A percentile compares a stretch with the other conserved stretches of the same genome.
These are phyloP conservation scores for Crepidodera aurea DNA, from an alignment of 2,888 invertebrate genomes.

Conservation along the genomic window DNA sequence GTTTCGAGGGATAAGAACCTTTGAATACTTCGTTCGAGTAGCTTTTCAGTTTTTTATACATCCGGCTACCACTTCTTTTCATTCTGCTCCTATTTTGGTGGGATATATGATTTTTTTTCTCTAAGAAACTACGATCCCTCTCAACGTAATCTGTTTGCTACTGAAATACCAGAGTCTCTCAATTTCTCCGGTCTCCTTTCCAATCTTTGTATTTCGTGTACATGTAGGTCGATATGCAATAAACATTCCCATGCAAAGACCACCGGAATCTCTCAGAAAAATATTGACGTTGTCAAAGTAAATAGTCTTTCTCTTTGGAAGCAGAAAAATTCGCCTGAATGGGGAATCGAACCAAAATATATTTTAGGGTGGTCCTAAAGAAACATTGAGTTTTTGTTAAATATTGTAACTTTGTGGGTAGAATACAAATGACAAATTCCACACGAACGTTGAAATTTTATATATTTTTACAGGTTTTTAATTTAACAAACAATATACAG, in stretches of 20 bases:
- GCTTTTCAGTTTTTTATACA: conserved; percentile 22
- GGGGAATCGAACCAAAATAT: background rate
- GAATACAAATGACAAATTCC: background rate
- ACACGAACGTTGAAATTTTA: too few relatives aligned
- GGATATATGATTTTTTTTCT: conserved; percentile 20
- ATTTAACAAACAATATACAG: too few relatives aligned
- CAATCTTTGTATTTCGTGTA: conserved; percentile 25
- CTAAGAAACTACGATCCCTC: conserved; percentile 18
- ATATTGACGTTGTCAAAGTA: conserved; percentile 34
- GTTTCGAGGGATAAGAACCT: conserved; percentile 6
- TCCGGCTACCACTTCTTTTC: conserved; percentile 19
- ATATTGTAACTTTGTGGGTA: too few relatives aligned
- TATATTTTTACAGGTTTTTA: too few relatives aligned
- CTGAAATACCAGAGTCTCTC: conserved; percentile 14
- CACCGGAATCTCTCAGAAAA: conserved; percentile 26
- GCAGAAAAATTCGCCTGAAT: conserved; percentile 14
- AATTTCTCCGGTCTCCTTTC: conserved; percentile 16
- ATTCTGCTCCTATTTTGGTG: conserved; percentile 14
- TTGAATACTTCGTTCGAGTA: conserved; percentile 7
- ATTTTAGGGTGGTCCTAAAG: conserved; percentile 14
- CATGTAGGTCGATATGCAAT: conserved; percentile 27
- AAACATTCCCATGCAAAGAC: conserved; percentile 32
- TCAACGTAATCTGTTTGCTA: conserved; percentile 23
- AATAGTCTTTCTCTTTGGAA: conserved; percentile 28
- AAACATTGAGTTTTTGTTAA: conserved; percentile 15